Evolutionary conservation across 1,140 invertebrate genomes (phyloP).

Genomic region (Anoplophora glabripennis): DNA sequence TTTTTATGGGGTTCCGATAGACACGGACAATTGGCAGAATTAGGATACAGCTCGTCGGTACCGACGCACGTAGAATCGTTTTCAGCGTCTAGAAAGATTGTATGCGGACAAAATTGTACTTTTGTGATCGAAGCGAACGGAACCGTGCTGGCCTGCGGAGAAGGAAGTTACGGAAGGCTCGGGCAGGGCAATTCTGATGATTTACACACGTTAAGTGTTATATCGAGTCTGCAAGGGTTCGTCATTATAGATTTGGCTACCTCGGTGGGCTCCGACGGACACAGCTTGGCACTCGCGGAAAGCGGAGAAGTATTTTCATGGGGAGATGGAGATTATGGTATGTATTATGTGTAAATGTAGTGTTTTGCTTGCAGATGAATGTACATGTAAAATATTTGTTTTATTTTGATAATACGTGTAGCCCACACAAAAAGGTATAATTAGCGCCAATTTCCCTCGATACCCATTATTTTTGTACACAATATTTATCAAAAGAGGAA

Average conservation of each 20-base stretch:
- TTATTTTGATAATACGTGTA: no score
- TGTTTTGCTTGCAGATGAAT: no score
- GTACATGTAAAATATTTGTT: no score
- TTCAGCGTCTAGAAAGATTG: slow-evolving; percentile 56
- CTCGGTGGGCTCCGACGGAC: slow-evolving; percentile 92
- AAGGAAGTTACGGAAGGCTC: slow-evolving; percentile 88
- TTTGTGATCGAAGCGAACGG: slow-evolving; percentile 62
- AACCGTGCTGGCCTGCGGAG: slow-evolving; percentile 88
- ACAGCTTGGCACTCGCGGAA: slow-evolving; percentile 87
- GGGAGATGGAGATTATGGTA: slow-evolving; percentile 85
- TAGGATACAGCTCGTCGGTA: slow-evolving; percentile 49
- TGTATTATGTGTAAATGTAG: not conserved
- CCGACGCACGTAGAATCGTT: slow-evolving; percentile 53
- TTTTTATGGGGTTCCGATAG: slow-evolving; percentile 65
- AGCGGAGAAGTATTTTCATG: slow-evolving; percentile 86
- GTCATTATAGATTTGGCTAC: slow-evolving; percentile 63
- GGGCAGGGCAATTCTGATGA: slow-evolving; percentile 94
- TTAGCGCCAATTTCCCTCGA: no score
- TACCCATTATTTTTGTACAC: no score
- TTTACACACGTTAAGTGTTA: slow-evolving; percentile 61
- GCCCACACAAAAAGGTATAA: no score
- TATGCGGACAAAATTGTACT: slow-evolving; percentile 68
- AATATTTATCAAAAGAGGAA: no score
- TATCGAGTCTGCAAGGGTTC: slow-evolving; percentile 66
- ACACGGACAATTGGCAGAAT: slow-evolving; percentile 64